These are phyloP conservation scores for Mamestra configurata DNA, from an alignment of 1,140 invertebrate species.

Conservation along the genomic window DNA sequence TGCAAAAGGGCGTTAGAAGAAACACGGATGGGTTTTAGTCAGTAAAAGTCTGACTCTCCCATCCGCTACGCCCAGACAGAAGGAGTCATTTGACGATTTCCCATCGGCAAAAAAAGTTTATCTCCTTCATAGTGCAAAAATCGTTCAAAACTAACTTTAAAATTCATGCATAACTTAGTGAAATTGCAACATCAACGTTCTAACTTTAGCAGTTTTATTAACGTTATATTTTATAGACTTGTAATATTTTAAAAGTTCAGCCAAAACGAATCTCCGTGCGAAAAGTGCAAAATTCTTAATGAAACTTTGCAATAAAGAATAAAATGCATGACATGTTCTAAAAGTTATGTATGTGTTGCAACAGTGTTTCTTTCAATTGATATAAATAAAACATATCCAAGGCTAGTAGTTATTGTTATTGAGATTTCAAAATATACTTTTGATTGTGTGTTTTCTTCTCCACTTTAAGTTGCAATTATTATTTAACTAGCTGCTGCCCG, in stretches of 20 bases:
- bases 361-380: not conserved
- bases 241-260: constrained; percentile 32
- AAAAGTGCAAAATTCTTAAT: constrained; percentile 12
- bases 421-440: not conserved
- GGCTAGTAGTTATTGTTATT: not conserved
- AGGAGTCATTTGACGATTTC: no score
- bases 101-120: no score
- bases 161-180: not conserved
- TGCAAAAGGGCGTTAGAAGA: no score
- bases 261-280: constrained; percentile 28
- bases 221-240: constrained; percentile 20
- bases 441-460: no score
- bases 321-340: not conserved
- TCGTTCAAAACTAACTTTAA: not conserved
- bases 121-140: no score
- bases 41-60: no score
- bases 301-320: constrained; percentile 30
- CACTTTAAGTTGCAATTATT: no score
- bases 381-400: not conserved
- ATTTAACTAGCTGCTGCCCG: no score
- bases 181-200: constrained; percentile 10
- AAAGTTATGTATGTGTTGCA: not conserved
- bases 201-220: constrained; percentile 20
- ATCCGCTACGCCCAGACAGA: no score
- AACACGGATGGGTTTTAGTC: no score